Base-by-base conservation (phyloP, 92 coral and sea anemone genomes). In the Scolanthus callimorphus region DNA sequence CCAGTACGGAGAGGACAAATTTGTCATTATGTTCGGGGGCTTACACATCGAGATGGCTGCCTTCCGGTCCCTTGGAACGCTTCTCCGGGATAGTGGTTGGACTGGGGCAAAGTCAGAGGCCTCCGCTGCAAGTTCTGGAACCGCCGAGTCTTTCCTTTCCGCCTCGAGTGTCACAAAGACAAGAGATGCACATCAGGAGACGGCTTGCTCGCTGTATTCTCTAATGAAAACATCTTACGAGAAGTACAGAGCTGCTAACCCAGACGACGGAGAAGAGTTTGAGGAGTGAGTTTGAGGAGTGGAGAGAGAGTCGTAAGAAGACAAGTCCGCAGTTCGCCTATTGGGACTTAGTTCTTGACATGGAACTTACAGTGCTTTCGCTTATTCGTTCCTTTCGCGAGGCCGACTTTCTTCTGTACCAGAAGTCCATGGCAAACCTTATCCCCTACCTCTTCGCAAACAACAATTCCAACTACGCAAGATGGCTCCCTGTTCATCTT, bases 81-180 rank as follows among this genome's bases (percentile, higher is more conserved):
- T 52, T 4, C 59, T 77, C 20, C 44, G 62, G 51, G 73, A 55
- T 45, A 77, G 84, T 62, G 72, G 78, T 11, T 77, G 84, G 84
- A 17, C 25, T 20, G 41, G 52, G 9, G 75, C 70, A 34, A 58
- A 71, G 21, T 26, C 70, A 10, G 80, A 72, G 39, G 80, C 63
- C 48, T 28, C 46, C 2, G 61, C 65, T 0, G 80, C 85, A 4
- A 63, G 69, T 17, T 41, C 80, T 2, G 85, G 85, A 47, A 79
- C 74, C 6, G 80, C 70, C 22, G 56, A 71, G 51, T 71, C 79
- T 17, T 63, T 71, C 56, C 20, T 79, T 52, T 28, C 49, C 28
- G 84, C 64, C 30, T 54, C 84, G 30, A 69, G 61, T 26, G 61
- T 69, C 37, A 77, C 71, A 25, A 45, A 78, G 27, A 41, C 78